Percentiles rank a stretch among this genome's conserved stretches.
Evolutionary conservation across 2,113 vertebrate species (phyloP).

Genomic region (Fukomys damarensis): DNA sequence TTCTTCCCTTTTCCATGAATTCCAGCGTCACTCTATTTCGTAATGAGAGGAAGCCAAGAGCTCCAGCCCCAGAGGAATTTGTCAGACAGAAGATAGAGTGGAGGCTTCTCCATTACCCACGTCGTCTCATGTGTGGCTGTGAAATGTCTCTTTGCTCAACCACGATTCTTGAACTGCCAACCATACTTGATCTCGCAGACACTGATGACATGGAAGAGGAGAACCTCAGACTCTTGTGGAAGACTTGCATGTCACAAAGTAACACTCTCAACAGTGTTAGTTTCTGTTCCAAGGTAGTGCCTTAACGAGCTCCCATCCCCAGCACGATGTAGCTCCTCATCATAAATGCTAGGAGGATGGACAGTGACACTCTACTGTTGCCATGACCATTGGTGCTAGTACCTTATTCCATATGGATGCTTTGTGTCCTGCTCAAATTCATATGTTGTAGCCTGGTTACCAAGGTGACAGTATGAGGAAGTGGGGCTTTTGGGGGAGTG

Average conservation of each 20-base stretch:
- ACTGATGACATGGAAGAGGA: background rate
- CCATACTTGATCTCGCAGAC: background rate
- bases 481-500: background rate
- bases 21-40: background rate
- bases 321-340: background rate
- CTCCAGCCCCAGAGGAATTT: background rate
- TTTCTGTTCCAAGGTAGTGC: background rate
- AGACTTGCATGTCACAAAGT: background rate
- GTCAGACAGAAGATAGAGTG: background rate
- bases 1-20: conserved; percentile 26
- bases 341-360: background rate
- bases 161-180: background rate
- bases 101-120: fast-evolving
- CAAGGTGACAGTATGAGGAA: background rate
- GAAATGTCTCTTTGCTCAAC: background rate
- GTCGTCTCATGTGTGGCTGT: background rate
- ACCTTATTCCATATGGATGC: background rate
- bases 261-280: no score
- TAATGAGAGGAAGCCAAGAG: background rate
- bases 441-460: background rate
- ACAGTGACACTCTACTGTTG: background rate
- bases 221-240: background rate
- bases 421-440: background rate
- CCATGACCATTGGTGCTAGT: background rate
- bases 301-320: no score